Conservation (phyloP, 1,140 invertebrate genomes). For the Reticulitermes speratus region DNA sequence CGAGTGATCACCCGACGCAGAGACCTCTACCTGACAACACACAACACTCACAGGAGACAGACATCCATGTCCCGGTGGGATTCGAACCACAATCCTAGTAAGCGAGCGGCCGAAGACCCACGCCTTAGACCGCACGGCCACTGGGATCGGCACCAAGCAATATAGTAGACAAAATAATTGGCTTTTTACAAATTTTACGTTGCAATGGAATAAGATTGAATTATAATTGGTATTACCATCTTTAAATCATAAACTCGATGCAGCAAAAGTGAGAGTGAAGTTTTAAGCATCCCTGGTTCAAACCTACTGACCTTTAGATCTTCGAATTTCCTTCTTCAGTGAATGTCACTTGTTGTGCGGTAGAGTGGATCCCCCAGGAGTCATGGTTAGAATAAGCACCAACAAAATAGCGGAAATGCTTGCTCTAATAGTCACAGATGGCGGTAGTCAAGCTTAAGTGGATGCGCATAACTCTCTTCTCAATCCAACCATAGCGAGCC, state of each 20-base stretch:
- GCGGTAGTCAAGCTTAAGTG: no score
- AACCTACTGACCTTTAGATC: conserved; percentile 11
- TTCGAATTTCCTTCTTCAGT: conserved; percentile 8
- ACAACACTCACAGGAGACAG: no score
- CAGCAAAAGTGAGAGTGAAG: not conserved
- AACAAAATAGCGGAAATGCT: no score
- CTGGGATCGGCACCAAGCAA: no score
- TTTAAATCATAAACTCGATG: no score
- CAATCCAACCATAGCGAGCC: no score
- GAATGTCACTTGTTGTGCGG: conserved; percentile 3
- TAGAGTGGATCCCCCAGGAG: not conserved
- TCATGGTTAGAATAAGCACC: not conserved
- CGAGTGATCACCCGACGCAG: no score
- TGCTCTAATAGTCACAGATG: no score
- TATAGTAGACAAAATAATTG: no score
- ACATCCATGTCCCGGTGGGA: no score
- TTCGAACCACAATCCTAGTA: not conserved
- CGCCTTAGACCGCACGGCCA: not conserved
- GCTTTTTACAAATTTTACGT: not conserved
- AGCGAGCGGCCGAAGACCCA: not conserved
- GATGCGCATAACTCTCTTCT: no score
- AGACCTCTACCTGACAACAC: no score
- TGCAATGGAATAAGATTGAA: not conserved
- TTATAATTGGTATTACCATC: not conserved
- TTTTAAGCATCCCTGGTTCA: not conserved